These are phyloP conservation scores for Psilopogon haemacephalus DNA, from an alignment of 2,113 vertebrate species.

Conservation along the genomic window DNA sequence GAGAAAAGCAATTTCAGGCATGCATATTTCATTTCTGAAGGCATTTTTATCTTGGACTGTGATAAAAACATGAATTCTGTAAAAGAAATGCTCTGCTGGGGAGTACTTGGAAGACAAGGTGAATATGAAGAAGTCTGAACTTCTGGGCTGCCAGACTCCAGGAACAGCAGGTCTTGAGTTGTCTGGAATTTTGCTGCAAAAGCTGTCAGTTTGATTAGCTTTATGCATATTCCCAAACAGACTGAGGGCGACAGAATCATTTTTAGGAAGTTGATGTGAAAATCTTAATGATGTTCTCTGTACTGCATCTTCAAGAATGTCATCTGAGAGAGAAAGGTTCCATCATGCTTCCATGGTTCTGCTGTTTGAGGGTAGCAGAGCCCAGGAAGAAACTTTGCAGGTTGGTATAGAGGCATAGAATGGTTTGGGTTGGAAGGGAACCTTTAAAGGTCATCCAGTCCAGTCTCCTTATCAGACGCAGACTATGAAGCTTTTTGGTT, in stretches of 20 bases:
- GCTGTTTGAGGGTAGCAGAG: neutral
- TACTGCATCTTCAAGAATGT: neutral
- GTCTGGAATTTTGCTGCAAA: neutral
- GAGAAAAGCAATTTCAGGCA: neutral
- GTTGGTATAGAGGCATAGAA: no score
- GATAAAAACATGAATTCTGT: neutral
- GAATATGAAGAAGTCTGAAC: neutral
- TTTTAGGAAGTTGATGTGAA: conserved; percentile 13
- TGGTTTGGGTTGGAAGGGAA: no score
- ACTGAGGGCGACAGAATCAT: fast-evolving
- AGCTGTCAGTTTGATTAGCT: neutral
- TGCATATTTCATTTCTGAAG: neutral
- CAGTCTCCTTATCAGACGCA: neutral
- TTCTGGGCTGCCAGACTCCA: neutral
- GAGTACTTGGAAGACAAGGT: neutral
- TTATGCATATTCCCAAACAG: neutral
- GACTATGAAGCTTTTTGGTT: neutral
- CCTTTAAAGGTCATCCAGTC: no score
- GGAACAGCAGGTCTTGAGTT: neutral
- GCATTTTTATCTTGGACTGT: neutral
- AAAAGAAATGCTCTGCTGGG: neutral
- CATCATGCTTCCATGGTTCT: neutral
- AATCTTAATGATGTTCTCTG: neutral
- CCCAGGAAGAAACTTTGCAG: neutral
- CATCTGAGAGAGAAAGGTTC: neutral